Percentiles rank a stretch among this genome's conserved stretches.
phyloP scores from a whole-genome alignment of 2,797 vertebrate species.

The Sebastes paucispinis region DNA sequence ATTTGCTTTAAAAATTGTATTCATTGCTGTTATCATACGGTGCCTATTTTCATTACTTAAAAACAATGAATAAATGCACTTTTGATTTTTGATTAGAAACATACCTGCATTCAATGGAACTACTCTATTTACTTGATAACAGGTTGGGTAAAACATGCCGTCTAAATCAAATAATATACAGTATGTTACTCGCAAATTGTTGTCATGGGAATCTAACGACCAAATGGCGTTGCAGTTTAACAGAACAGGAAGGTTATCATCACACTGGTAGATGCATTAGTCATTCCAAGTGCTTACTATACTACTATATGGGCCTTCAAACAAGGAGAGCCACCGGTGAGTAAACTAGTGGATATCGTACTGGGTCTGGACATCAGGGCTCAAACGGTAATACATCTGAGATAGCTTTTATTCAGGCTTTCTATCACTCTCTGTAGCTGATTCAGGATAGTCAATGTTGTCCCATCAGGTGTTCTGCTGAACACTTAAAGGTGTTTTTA shows the following conservation, averaged over 20 bases:
- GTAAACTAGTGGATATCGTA: slow-evolving; percentile 31
- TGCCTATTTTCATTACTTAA: slow-evolving; percentile 31
- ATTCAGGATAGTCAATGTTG: neutral
- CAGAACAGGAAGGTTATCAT: slow-evolving; percentile 30
- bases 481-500: neutral
- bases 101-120: slow-evolving; percentile 22
- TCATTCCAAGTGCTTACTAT: slow-evolving; percentile 28
- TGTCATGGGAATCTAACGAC: slow-evolving; percentile 3
- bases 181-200: slow-evolving; percentile 9
- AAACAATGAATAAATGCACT: slow-evolving; percentile 67
- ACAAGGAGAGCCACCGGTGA: slow-evolving; percentile 30
- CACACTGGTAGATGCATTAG: slow-evolving; percentile 40
- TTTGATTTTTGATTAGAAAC: slow-evolving; percentile 55
- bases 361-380: neutral
- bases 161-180: slow-evolving; percentile 13
- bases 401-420: neutral
- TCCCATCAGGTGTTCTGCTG: neutral
- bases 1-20: slow-evolving; percentile 14
- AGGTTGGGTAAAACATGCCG: slow-evolving; percentile 43
- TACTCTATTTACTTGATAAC: slow-evolving; percentile 12
- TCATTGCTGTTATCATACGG: slow-evolving; percentile 2
- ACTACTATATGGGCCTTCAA: no score
- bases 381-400: neutral
- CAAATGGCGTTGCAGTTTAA: slow-evolving; percentile 11
- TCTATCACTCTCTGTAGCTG: neutral